Evolutionary conservation across 2,113 vertebrate species (phyloP).

Genomic region (Telmatochromis brachygnathus): DNA sequence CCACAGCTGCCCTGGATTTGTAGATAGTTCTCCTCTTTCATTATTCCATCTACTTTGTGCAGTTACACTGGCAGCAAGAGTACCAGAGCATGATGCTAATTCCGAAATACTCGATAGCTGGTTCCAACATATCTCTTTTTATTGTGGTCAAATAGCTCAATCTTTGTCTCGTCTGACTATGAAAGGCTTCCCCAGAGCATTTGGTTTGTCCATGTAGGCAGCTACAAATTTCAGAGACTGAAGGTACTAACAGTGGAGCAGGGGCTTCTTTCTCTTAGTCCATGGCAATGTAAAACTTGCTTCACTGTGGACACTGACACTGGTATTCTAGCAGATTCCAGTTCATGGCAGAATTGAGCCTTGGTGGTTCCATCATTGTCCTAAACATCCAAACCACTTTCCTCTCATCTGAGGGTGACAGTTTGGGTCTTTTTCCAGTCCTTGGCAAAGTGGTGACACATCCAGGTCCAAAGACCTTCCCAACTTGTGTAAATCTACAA

Average conservation of each 20-base stretch:
- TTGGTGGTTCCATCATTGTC: neutral
- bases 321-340: neutral
- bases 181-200: neutral
- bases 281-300: neutral
- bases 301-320: accelerated
- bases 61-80: neutral
- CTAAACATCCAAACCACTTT: neutral
- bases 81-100: neutral
- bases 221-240: neutral
- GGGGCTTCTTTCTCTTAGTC: neutral
- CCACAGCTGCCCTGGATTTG: neutral
- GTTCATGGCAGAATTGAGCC: neutral
- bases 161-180: neutral
- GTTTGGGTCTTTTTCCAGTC: neutral
- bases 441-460: neutral
- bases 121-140: neutral
- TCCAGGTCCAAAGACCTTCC: neutral
- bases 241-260: neutral
- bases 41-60: neutral
- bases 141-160: neutral
- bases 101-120: neutral
- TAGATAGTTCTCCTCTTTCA: neutral
- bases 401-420: neutral
- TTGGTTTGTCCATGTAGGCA: neutral
- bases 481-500: neutral